Percentiles rank a stretch among this genome's conserved stretches.
These are phyloP conservation scores for Indicator indicator DNA, from an alignment of 2,113 vertebrate genomes.

Conservation along the genomic window DNA sequence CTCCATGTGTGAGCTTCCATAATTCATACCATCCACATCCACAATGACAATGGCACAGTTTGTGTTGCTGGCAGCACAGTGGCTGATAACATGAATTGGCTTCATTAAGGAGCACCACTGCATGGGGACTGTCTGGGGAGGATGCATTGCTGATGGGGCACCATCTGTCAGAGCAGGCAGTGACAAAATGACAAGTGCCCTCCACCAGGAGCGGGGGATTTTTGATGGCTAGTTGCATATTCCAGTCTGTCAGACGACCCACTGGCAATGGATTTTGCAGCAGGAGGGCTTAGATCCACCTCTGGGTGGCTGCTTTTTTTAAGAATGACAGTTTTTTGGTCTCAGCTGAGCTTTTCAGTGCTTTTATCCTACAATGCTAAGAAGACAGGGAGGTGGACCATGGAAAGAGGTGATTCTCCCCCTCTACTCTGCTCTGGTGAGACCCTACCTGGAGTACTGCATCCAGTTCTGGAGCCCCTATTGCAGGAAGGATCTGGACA, in stretches of 20 bases:
- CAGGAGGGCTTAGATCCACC: not conserved
- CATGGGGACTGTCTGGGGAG: constrained; percentile 33
- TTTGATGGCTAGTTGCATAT: not conserved
- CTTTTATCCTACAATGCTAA: not conserved
- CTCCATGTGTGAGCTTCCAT: constrained; percentile 29
- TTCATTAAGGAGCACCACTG: constrained; percentile 32
- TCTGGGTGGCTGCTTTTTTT: not conserved
- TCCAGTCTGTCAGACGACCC: not conserved
- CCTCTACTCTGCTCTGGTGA: too few relatives aligned
- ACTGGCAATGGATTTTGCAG: not conserved
- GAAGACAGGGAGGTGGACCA: not conserved
- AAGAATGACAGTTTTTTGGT: not conserved
- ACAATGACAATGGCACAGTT: constrained; percentile 6
- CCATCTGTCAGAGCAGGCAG: constrained; percentile 48
- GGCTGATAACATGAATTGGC: constrained; percentile 12
- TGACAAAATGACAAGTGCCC: constrained; percentile 1
- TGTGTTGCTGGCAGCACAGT: constrained; percentile 25
- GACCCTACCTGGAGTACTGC: too few relatives aligned
- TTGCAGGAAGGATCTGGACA: too few relatives aligned
- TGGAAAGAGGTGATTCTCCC: not conserved
- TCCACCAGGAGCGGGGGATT: not conserved
- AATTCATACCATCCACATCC: constrained; percentile 35
- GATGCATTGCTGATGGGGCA: constrained; percentile 1
- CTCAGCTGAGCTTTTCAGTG: not conserved
- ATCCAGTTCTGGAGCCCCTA: too few relatives aligned